Percentiles rank a stretch among this genome's conserved stretches.
Conservation (phyloP, 2,113 vertebrate genomes). For the Python bivittatus region DNA sequence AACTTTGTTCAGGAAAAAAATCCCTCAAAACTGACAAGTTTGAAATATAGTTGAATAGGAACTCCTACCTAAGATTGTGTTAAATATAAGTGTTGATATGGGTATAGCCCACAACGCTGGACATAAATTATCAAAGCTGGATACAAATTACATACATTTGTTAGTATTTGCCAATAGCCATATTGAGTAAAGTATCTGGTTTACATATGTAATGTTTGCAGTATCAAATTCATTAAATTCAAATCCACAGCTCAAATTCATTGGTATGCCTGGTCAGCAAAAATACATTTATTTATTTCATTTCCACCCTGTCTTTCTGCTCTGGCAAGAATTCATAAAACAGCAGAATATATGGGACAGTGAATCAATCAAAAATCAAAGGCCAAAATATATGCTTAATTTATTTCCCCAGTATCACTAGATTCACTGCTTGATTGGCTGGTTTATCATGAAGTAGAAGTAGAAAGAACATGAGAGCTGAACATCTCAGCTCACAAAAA, state of each 20-base stretch:
- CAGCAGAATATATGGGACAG: background rate
- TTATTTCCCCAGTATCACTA: background rate
- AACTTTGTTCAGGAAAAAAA: background rate
- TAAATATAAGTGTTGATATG: slow-evolving; percentile 8
- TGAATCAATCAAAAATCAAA: background rate
- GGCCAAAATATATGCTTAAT: background rate
- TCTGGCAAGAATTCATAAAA: background rate
- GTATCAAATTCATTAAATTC: too few species aligned
- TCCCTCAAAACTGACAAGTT: background rate
- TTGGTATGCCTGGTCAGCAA: background rate
- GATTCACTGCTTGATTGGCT: background rate
- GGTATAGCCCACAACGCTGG: background rate
- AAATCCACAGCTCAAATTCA: background rate
- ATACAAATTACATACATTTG: background rate
- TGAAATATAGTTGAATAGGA: background rate
- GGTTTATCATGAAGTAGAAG: background rate
- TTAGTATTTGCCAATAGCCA: background rate
- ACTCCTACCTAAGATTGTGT: slow-evolving; percentile 44
- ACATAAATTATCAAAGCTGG: background rate
- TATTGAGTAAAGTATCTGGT: slow-evolving; percentile 57
- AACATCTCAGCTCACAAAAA: background rate
- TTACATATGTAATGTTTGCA: background rate
- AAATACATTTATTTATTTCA: background rate
- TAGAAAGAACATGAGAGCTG: background rate
- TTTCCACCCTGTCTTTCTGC: background rate